Evolutionary conservation across 2,888 invertebrate genomes (phyloP).

Genomic region (Caenorhabditis sp.): DNA sequence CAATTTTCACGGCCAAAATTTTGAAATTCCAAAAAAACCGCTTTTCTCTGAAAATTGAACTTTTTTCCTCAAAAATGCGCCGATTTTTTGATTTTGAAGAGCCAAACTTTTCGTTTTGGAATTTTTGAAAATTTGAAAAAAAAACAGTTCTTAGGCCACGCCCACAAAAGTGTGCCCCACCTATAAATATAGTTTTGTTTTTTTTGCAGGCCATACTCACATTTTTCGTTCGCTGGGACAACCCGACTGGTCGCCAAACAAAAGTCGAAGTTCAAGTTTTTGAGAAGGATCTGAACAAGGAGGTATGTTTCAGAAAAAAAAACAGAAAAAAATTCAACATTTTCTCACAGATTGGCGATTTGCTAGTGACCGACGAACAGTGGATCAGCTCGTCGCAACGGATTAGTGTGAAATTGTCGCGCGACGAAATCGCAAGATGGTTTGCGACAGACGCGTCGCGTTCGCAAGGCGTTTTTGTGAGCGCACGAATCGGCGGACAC

Average conservation of each 20-base stretch:
- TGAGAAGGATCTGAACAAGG: background rate
- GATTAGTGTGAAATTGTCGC: background rate
- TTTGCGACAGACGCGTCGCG: background rate
- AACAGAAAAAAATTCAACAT: too few relatives aligned
- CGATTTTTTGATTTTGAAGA: too few relatives aligned
- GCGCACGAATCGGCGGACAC: slow-evolving; percentile 44
- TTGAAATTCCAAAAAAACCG: too few relatives aligned
- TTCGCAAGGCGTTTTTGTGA: slow-evolving; percentile 15
- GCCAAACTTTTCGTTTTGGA: too few relatives aligned
- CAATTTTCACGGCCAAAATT: too few relatives aligned
- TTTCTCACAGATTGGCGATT: background rate
- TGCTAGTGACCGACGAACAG: background rate
- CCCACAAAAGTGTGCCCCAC: too few relatives aligned
- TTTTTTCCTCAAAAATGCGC: too few relatives aligned
- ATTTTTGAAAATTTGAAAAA: too few relatives aligned
- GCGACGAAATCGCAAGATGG: background rate
- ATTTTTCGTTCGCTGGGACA: background rate
- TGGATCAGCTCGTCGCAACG: background rate
- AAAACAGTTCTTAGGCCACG: too few relatives aligned
- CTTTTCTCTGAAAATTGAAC: too few relatives aligned
- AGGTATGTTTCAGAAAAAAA: too few relatives aligned
- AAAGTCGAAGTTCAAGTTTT: background rate
- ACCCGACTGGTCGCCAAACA: background rate
- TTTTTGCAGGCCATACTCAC: background rate
- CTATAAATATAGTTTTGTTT: too few relatives aligned